These are phyloP conservation scores for Sitophilus oryzae DNA, from an alignment of 1,140 invertebrate species.

Conservation along the genomic window DNA sequence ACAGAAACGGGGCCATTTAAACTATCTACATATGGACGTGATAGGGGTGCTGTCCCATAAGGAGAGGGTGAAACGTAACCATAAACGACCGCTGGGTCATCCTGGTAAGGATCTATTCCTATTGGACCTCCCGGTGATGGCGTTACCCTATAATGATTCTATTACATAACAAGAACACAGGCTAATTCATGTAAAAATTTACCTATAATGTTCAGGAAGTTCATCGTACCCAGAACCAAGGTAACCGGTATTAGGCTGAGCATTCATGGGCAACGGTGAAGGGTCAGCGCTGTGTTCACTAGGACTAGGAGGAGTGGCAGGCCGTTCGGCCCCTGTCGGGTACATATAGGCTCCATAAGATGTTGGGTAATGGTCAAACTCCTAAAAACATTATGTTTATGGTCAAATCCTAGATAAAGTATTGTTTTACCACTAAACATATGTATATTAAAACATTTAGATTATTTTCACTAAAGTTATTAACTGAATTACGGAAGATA, in stretches of 20 bases:
- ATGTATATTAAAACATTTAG: too few relatives aligned
- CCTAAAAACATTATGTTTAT: too few relatives aligned
- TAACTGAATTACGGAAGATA: too few relatives aligned
- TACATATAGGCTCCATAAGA: conserved; percentile 47
- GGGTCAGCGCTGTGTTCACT: conserved; percentile 58
- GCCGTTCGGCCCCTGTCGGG: conserved; percentile 46
- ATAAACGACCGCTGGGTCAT: conserved; percentile 58
- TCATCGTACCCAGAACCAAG: conserved; percentile 50
- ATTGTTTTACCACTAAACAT: too few relatives aligned
- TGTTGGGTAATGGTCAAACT: conserved; percentile 56
- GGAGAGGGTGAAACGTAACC: conserved; percentile 60
- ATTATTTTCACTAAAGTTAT: too few relatives aligned
- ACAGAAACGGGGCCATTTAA: conserved; percentile 49
- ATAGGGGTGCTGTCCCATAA: conserved; percentile 52
- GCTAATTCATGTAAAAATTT: neutral
- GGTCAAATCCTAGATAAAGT: too few relatives aligned
- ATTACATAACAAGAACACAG: neutral
- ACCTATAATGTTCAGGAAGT: conserved; percentile 61
- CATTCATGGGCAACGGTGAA: conserved; percentile 48
- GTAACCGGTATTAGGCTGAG: conserved; percentile 39
- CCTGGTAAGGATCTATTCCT: conserved; percentile 43
- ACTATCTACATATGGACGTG: conserved; percentile 49
- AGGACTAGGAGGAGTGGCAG: conserved; percentile 53
- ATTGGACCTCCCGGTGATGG: conserved; percentile 60
- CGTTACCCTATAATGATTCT: conserved; percentile 46